Conservation (phyloP, 2,113 vertebrate species). For the Chionodraco myersi region DNA sequence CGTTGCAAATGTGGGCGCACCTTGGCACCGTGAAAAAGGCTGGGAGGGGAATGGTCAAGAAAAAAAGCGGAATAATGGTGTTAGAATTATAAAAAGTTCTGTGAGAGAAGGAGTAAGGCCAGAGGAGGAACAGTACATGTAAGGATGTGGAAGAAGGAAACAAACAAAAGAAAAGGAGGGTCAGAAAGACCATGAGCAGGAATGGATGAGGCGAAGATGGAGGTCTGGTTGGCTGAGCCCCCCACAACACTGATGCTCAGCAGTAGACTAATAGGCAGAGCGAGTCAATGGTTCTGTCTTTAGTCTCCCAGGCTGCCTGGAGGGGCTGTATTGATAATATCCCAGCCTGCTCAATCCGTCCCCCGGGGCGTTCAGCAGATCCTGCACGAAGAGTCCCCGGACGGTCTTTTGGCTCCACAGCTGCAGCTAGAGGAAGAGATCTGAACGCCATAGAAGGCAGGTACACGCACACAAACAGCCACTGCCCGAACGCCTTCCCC, state of each 20-base stretch:
- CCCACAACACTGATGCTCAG: slow-evolving; percentile 67
- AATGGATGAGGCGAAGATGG: slow-evolving; percentile 41
- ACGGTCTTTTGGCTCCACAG: slow-evolving; percentile 71
- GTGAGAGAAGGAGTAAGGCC: slow-evolving; percentile 14
- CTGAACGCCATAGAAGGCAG: slow-evolving; percentile 58
- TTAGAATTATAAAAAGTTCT: slow-evolving; percentile 34
- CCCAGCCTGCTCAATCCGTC: slow-evolving; percentile 81
- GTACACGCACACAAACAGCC: slow-evolving; percentile 46
- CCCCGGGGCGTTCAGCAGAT: slow-evolving; percentile 74
- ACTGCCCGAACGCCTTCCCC: slow-evolving; percentile 46
- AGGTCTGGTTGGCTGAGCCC: slow-evolving; percentile 67
- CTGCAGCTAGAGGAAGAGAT: slow-evolving; percentile 63
- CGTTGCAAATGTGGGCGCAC: slow-evolving; percentile 29
- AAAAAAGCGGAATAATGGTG: slow-evolving; percentile 2
- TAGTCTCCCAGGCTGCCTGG: slow-evolving; percentile 83
- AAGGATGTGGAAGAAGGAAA: slow-evolving; percentile 15
- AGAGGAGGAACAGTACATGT: slow-evolving; percentile 12
- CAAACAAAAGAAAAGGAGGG: slow-evolving; percentile 13
- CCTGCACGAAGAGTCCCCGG: slow-evolving; percentile 79
- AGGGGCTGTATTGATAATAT: slow-evolving; percentile 84
- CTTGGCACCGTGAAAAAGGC: slow-evolving; percentile 28
- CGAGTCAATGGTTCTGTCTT: slow-evolving; percentile 76
- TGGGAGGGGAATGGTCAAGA: slow-evolving; percentile 3
- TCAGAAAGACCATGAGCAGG: slow-evolving; percentile 35
- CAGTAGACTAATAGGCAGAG: slow-evolving; percentile 82